Conservation (phyloP, 2,797 vertebrate genomes). For the Poliocrania exsul region DNA sequence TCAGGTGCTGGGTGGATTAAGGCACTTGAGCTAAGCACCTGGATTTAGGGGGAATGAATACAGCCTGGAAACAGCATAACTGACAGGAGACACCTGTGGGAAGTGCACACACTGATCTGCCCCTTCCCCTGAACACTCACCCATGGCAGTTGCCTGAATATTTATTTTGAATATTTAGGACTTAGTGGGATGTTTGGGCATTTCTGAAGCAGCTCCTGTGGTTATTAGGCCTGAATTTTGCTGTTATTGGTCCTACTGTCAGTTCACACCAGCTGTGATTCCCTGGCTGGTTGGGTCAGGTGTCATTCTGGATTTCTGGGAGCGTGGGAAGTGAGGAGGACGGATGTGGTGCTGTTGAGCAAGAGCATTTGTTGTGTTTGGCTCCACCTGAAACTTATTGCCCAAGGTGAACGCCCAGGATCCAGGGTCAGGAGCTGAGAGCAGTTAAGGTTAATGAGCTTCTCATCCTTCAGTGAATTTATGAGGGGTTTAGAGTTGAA, state of each 20-base stretch:
- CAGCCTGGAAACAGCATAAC: neutral
- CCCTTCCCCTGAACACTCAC: neutral
- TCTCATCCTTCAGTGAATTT: neutral
- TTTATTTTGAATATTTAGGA: neutral
- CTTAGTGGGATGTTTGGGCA: neutral
- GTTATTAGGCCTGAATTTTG: neutral
- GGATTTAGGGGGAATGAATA: neutral
- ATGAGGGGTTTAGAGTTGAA: neutral
- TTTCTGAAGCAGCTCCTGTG: neutral
- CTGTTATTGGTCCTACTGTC: neutral
- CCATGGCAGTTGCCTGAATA: neutral
- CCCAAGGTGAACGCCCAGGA: neutral
- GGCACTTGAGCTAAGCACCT: neutral
- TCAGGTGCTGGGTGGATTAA: neutral
- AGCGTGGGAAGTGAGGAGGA: neutral
- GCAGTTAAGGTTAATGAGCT: neutral
- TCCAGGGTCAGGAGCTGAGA: neutral
- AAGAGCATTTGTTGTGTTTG: neutral
- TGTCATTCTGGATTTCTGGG: neutral
- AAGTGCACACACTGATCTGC: neutral
- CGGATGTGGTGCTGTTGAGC: neutral
- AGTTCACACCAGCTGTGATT: neutral
- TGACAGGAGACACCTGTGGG: rapidly evolving
- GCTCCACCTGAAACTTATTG: neutral
- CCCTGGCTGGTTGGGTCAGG: neutral